A percentile compares a stretch with the other conserved stretches of the same genome.
phyloP scores from a whole-genome alignment of 2,797 vertebrate species.

The Pantherophis vulpinus region DNA sequence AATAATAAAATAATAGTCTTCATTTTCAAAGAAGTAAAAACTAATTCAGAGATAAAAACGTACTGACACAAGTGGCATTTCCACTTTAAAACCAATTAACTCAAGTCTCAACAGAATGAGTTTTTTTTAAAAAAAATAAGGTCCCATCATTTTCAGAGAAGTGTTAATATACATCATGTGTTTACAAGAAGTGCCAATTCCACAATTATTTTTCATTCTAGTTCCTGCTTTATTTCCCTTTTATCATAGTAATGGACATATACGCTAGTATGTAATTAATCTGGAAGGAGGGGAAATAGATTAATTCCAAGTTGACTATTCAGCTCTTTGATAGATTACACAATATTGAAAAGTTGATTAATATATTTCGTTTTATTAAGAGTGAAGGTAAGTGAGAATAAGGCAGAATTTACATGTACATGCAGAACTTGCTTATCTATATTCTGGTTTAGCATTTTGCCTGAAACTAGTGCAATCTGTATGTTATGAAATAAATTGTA shows the following conservation, averaged over 20 bases:
- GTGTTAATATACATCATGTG: slow-evolving; percentile 37
- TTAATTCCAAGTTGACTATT: not conserved
- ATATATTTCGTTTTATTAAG: not conserved
- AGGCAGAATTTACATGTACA: not conserved
- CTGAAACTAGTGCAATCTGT: not conserved
- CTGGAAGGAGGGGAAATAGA: not conserved
- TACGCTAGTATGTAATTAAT: not conserved
- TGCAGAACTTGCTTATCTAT: not conserved
- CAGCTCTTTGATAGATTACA: not conserved
- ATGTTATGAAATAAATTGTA: not conserved
- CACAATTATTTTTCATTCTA: slow-evolving; percentile 16
- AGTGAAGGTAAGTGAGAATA: not conserved
- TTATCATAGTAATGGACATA: slow-evolving; percentile 2
- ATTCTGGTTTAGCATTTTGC: not conserved
- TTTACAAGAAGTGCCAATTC: slow-evolving; percentile 24
- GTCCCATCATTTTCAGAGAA: slow-evolving; percentile 34
- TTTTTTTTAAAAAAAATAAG: not conserved
- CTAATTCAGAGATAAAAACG: not conserved
- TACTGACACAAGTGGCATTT: slow-evolving; percentile 15
- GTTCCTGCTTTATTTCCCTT: not conserved
- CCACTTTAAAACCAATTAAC: slow-evolving; percentile 34
- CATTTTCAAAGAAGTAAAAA: not conserved
- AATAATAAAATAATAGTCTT: not conserved
- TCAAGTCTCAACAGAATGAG: slow-evolving; percentile 10
- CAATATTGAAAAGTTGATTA: not conserved